phyloP scores from a whole-genome alignment of 2,797 vertebrate genomes.

The Falco novaeseelandiae region DNA sequence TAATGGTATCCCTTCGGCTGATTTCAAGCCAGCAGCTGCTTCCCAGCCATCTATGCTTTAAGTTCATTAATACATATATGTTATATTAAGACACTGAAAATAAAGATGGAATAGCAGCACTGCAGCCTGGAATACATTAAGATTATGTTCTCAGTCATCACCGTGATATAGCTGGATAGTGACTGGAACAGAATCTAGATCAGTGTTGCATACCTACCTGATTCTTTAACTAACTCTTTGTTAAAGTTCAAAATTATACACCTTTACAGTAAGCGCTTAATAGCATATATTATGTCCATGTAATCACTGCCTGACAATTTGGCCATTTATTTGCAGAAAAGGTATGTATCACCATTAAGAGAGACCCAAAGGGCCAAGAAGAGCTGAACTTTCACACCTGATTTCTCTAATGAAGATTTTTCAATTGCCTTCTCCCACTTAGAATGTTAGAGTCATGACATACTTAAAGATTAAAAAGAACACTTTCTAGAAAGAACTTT shows the following conservation, averaged over 20 bases:
- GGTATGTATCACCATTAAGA: neutral
- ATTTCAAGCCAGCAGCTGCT: neutral
- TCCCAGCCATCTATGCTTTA: neutral
- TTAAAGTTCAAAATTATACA: neutral
- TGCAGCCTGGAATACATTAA: neutral
- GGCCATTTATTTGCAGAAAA: neutral
- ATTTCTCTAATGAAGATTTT: neutral
- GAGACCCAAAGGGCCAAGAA: neutral
- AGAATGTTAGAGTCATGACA: neutral
- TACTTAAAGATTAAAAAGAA: neutral
- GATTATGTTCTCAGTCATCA: neutral
- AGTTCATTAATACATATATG: neutral
- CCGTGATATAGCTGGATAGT: neutral
- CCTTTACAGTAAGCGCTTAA: neutral
- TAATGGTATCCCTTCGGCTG: neutral
- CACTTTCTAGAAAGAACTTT: neutral
- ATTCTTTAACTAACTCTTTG: neutral
- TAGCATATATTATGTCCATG: neutral
- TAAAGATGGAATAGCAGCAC: neutral
- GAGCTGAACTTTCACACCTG: neutral
- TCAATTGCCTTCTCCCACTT: neutral
- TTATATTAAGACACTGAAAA: neutral
- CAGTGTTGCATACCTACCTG: neutral
- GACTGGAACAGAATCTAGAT: neutral
- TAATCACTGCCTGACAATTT: neutral